Conservation (phyloP, 2,113 vertebrate species). For the Cochlearius cochlearius region DNA sequence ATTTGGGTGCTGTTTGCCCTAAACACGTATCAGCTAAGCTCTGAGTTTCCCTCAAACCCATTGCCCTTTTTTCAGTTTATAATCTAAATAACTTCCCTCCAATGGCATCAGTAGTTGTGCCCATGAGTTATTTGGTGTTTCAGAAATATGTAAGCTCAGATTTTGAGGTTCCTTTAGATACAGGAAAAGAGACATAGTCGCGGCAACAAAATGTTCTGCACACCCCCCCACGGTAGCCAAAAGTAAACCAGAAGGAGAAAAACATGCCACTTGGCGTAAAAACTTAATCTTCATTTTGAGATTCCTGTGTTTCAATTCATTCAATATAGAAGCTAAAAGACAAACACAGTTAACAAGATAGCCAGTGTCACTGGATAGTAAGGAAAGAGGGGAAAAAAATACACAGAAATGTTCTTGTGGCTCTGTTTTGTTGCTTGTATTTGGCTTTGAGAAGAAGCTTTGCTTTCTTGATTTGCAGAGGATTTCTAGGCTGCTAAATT, state of each 20-base stretch:
- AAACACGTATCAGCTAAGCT: background rate
- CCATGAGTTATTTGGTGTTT: background rate
- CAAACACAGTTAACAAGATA: background rate
- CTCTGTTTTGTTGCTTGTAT: background rate
- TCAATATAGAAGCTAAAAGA: background rate
- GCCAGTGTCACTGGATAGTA: background rate
- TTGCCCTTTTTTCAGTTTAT: background rate
- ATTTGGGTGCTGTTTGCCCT: background rate
- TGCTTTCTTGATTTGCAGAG: background rate
- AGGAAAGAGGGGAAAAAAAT: background rate
- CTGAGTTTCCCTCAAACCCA: background rate
- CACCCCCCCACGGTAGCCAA: background rate
- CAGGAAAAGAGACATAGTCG: background rate
- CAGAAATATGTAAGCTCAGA: background rate
- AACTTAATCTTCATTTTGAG: background rate
- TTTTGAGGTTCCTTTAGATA: background rate
- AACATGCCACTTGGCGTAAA: background rate
- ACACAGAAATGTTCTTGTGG: background rate
- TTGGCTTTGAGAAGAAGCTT: background rate
- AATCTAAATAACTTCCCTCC: background rate
- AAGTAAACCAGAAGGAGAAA: constrained; percentile 24
- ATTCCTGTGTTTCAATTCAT: background rate
- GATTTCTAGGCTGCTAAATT: background rate
- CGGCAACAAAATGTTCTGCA: background rate
- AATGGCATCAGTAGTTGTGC: background rate